Evolutionary conservation across 2,797 vertebrate genomes (phyloP), one percentile per base, ranked within the genome.

Genomic region (Gallirallus australis): DNA sequence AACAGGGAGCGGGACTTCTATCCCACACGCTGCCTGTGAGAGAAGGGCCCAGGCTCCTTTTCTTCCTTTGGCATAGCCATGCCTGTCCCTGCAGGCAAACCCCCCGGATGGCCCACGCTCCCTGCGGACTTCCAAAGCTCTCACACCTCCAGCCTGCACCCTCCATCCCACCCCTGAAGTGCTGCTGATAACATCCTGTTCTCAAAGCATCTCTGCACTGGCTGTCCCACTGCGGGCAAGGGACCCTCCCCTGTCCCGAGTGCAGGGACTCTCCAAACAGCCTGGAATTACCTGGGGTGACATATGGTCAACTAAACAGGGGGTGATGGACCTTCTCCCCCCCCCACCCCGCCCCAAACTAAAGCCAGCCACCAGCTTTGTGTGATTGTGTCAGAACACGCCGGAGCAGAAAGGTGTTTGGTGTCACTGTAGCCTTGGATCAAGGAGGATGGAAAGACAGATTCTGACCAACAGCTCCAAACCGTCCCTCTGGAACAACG

Each of bases 341-440:
- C 89, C 72, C 73, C 79, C 14, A 50, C 19, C 45, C 20, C 45
- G 16, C 40, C 40, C 40, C 40, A 42, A 42, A 9, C 59, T 25
- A 7, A 40, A 76, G 65, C 73, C 77, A 57, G 66, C 78, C 75
- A 42, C 82, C 70, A 54, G 89, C 87, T 85, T 23, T 23, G 72
- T 0, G 7, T 30, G 70, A 45, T 13, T 31, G 71, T 59, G 75
- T 82, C 73, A 64, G 90, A 76, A 86, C 88, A 93, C 87, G 28
- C 80, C 19, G 91, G 92, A 93, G 93, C 83, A 92, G 80, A 64
- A 87, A 93, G 88, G 88, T 87, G 96, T 96, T 95, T 94, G 95
- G 95, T 95, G 96, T 94, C 91, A 83, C 95, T 86, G 93, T 40
- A 96, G 89, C 94, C 96, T 94, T 91, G 91, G 95, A 94, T 84